These are phyloP conservation scores for Ascaphus truei DNA, from an alignment of 2,113 vertebrate genomes.

Conservation along the genomic window DNA sequence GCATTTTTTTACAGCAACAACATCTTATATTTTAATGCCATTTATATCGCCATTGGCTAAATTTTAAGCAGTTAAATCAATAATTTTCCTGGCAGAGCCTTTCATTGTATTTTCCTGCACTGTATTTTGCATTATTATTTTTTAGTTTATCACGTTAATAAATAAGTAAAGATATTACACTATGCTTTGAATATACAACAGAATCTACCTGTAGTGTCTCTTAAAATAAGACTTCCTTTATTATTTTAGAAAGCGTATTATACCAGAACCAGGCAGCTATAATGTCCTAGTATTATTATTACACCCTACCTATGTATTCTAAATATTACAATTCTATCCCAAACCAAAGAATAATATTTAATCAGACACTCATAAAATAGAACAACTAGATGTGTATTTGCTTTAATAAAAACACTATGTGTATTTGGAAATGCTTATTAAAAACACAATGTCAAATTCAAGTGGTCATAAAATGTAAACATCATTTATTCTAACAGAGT, in stretches of 20 bases:
- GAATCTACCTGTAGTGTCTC: too few relatives aligned
- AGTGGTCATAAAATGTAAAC: too few relatives aligned
- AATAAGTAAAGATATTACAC: not conserved
- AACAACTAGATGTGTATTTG: not conserved
- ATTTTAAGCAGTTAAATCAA: slow-evolving; percentile 22
- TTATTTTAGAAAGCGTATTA: too few relatives aligned
- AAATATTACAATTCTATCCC: slow-evolving; percentile 7
- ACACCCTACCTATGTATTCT: slow-evolving; percentile 3
- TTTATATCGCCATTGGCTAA: slow-evolving; percentile 28
- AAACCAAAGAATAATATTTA: not conserved
- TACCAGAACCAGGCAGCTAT: too few relatives aligned
- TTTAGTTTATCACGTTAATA: not conserved
- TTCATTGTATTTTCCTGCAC: not conserved
- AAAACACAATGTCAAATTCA: too few relatives aligned
- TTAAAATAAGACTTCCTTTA: too few relatives aligned
- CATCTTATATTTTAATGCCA: slow-evolving; percentile 9
- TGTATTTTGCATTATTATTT: not conserved
- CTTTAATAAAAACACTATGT: too few relatives aligned
- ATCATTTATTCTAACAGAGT: too few relatives aligned
- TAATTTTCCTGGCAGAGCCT: not conserved
- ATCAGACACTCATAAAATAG: not conserved
- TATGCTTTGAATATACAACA: too few relatives aligned
- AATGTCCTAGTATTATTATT: not conserved
- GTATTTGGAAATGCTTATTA: too few relatives aligned
- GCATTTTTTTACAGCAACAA: not conserved